Base-by-base conservation (phyloP, 2,888 invertebrate genomes). In the Amphipyra berbera region DNA sequence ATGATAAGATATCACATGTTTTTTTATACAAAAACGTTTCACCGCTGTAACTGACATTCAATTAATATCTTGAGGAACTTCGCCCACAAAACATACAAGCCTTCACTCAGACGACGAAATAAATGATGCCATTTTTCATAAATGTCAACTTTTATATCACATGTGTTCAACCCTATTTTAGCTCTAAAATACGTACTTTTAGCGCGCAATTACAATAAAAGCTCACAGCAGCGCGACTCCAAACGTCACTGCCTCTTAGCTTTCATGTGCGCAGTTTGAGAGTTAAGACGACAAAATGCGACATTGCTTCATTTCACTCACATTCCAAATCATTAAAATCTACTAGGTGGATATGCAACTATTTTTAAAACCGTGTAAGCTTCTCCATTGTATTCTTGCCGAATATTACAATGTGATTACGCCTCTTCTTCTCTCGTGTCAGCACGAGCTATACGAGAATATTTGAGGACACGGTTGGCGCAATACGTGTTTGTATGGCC, bases 181-280 rank as follows among this genome's bases (percentile, higher is more conserved):
- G 41, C 52, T 47, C 45, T 35, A 10, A 55, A 69, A 56, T 61
- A 44, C 55, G 55, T 47, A 66, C 63, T 49, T 67, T 74, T 57
- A 68, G 53, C 42, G 9, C 52, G 61, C 75, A 74, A 78, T 76
- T 78, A 77, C 45, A 68, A 65, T 73, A 65, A 75, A 73, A 75
- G 67, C 78, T 67, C 53, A 69, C 58, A 49, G 45, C 61, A 48
- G 45, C 44, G 48, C 37, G 46, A 49, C 54, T 58, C 21, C 35
- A 53, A 59, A 10, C 55, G 46, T 38, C 40, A 49, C 57, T 41
- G 10, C 49, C 61, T 62, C 57, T 48, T 60, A 57, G 45, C 68
- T 47, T 53, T 62, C 47, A 52, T 44, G 46, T 41, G 38, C 40
- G 35, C 45, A 48, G 57, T 62, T 68, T 52, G 37, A 54, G 40